Conservation (phyloP, 2,113 vertebrate species). For the Plectropomus leopardus region DNA sequence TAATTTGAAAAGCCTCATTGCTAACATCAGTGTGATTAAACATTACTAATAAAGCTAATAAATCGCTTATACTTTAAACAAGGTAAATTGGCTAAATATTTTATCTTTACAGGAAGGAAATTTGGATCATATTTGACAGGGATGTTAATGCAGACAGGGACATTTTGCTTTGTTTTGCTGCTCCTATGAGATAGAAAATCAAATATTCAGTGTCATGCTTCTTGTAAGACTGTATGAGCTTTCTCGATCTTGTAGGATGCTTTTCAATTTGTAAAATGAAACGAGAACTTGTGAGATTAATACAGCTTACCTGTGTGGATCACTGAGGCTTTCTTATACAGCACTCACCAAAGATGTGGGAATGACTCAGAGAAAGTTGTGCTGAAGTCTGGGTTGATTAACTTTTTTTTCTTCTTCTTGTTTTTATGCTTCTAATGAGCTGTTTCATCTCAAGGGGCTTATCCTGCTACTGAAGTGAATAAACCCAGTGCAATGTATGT, state of each 20-base stretch:
- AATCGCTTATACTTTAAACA: neutral
- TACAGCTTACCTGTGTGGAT: constrained; percentile 46
- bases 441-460: constrained; percentile 53
- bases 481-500: constrained; percentile 49
- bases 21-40: neutral
- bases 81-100: neutral
- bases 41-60: neutral
- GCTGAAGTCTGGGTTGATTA: constrained; percentile 28
- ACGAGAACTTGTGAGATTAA: constrained; percentile 52
- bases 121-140: neutral
- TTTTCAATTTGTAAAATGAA: constrained; percentile 59
- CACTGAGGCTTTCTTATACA: constrained; percentile 24
- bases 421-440: constrained; percentile 65
- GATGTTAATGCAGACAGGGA: neutral
- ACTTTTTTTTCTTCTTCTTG: constrained; percentile 10
- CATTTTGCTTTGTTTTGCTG: constrained; percentile 16
- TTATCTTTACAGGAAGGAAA: neutral
- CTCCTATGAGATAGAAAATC: constrained; percentile 7
- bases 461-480: constrained; percentile 50
- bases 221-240: constrained; percentile 25
- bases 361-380: constrained; percentile 38
- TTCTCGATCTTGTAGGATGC: constrained; percentile 17
- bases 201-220: constrained; percentile 24
- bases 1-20: neutral
- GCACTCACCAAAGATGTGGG: constrained; percentile 8